Percentiles rank a stretch among this genome's conserved stretches.
These are phyloP conservation scores for Diprion similis DNA, from an alignment of 1,140 invertebrate genomes.

Conservation along the genomic window DNA sequence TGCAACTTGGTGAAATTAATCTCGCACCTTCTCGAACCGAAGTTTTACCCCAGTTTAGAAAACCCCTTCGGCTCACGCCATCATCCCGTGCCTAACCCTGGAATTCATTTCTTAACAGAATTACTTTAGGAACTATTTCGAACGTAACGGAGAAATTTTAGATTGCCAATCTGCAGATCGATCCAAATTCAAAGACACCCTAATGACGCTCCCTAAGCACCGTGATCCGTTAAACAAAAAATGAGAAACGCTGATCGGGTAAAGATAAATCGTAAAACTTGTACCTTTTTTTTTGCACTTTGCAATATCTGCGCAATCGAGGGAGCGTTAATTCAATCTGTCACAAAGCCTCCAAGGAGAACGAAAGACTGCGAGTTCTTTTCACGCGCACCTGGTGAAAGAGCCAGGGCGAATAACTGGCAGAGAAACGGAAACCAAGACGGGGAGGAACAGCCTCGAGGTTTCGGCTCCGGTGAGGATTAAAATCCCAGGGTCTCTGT, in stretches of 20 bases:
- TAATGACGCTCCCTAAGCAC: too few species aligned
- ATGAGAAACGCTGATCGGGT: too few species aligned
- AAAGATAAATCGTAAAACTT: too few species aligned
- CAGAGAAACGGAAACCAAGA: background rate
- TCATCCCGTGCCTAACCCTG: background rate
- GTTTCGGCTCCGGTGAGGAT: background rate
- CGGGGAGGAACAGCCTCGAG: background rate
- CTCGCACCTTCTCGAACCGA: background rate
- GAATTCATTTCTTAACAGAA: slow-evolving; percentile 8
- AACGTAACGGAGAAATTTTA: background rate
- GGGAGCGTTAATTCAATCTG: too few species aligned
- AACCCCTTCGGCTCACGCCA: background rate
- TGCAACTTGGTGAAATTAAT: background rate
- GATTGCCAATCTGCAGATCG: background rate
- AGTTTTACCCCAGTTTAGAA: background rate
- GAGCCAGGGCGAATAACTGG: background rate
- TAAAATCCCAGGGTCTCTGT: slow-evolving; percentile 11
- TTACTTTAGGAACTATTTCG: slow-evolving; percentile 9
- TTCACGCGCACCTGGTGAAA: background rate
- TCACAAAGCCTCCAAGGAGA: too few species aligned
- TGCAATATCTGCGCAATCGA: too few species aligned
- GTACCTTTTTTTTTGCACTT: too few species aligned
- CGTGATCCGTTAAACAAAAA: too few species aligned
- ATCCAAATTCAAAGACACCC: background rate
- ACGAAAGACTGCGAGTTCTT: too few species aligned